phyloP scores from a whole-genome alignment of 2,888 invertebrate genomes.

The Phyllotreta striolata region DNA sequence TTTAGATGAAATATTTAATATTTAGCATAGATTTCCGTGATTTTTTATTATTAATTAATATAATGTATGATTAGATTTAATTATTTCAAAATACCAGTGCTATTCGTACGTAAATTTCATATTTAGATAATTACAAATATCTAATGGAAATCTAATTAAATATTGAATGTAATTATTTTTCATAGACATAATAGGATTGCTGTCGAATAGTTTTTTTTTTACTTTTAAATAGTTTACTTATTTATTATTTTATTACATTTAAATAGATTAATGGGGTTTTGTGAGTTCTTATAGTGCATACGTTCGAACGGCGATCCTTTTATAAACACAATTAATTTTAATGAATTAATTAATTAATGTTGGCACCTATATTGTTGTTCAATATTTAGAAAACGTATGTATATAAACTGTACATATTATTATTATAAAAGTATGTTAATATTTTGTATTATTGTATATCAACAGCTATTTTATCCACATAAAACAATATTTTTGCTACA shows the following conservation, averaged over 20 bases:
- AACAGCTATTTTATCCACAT: slow-evolving; percentile 45
- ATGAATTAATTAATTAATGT: slow-evolving; percentile 39
- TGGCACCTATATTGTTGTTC: slow-evolving; percentile 38
- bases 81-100: too few species aligned
- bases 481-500: slow-evolving; percentile 48
- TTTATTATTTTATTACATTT: background rate
- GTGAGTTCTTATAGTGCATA: background rate
- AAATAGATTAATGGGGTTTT: background rate
- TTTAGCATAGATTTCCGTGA: slow-evolving; percentile 10
- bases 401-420: slow-evolving; percentile 38
- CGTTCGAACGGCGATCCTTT: too few species aligned
- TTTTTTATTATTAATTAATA: background rate
- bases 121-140: too few species aligned
- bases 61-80: too few species aligned
- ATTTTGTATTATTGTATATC: slow-evolving; percentile 50
- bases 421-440: slow-evolving; percentile 35
- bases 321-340: slow-evolving; percentile 32
- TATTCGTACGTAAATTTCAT: too few species aligned
- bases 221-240: too few species aligned
- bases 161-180: too few species aligned
- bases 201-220: too few species aligned
- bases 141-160: too few species aligned
- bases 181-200: too few species aligned
- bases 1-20: slow-evolving; percentile 18
- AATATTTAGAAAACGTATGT: slow-evolving; percentile 39